Percentiles rank a stretch among this genome's conserved stretches.
These are phyloP conservation scores for Columbina picui DNA, from an alignment of 2,113 vertebrate genomes.

Conservation along the genomic window DNA sequence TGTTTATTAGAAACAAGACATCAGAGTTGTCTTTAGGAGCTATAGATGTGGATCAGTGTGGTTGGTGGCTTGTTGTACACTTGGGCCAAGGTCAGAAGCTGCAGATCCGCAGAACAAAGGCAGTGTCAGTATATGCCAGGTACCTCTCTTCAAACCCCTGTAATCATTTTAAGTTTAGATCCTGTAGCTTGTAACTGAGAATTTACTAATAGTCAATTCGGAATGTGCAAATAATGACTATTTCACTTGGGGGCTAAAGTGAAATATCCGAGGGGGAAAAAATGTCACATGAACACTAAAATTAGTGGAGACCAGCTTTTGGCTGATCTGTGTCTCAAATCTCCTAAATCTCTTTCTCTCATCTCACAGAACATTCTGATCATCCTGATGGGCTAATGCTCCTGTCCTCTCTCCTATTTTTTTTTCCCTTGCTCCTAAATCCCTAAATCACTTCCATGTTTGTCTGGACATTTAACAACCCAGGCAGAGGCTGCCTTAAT, in stretches of 20 bases:
- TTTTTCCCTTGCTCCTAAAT: not conserved
- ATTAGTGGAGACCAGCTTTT: not conserved
- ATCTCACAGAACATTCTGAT: not conserved
- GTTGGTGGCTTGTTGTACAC: not conserved
- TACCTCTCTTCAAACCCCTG: not conserved
- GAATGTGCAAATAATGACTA: not conserved
- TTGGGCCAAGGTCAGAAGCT: not conserved
- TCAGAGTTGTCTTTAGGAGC: not conserved
- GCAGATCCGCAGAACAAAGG: not conserved
- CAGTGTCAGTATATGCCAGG: not conserved
- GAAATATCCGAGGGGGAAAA: not conserved
- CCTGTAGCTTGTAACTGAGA: not conserved
- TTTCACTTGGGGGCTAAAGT: not conserved
- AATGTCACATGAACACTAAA: not conserved
- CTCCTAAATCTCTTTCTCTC: not conserved
- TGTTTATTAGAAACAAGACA: not conserved
- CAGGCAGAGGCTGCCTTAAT: not conserved
- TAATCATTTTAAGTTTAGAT: not conserved
- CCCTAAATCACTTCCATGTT: not conserved
- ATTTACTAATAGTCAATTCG: not conserved
- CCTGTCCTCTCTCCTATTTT: not conserved
- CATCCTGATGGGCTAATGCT: not conserved
- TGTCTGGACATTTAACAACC: not conserved
- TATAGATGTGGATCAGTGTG: not conserved
- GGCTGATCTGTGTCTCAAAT: not conserved